phyloP scores from a whole-genome alignment of 2,888 invertebrate genomes.

The Oligia fasciuncula region DNA sequence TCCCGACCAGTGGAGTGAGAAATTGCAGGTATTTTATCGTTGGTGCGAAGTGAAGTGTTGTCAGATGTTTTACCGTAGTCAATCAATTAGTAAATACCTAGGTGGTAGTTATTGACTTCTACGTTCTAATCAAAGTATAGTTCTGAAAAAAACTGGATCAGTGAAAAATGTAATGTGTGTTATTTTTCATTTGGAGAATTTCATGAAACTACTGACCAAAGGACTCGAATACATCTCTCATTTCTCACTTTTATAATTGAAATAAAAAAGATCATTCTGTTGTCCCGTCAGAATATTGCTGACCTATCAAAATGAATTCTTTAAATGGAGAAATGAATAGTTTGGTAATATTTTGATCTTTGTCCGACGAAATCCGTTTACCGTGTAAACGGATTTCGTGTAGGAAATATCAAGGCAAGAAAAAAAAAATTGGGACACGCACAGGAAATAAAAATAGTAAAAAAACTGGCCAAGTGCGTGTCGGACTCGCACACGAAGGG shows the following conservation, averaged over 20 bases:
- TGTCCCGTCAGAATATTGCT: neutral
- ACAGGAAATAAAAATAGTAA: neutral
- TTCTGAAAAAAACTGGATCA: neutral
- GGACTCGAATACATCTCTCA: neutral
- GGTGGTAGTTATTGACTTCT: too few species aligned
- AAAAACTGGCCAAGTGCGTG: neutral
- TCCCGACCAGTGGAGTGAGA: slow-evolving; percentile 14
- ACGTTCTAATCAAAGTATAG: neutral
- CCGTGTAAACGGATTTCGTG: neutral
- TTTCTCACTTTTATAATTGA: neutral
- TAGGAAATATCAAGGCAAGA: neutral
- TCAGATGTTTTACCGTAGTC: neutral
- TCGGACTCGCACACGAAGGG: too few species aligned
- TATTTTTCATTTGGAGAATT: neutral
- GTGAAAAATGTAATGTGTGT: neutral
- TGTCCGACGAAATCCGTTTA: neutral
- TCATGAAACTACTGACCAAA: neutral
- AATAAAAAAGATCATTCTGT: neutral
- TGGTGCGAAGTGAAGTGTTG: neutral
- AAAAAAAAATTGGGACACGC: too few species aligned
- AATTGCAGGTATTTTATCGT: slow-evolving; percentile 23
- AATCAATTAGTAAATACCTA: neutral
- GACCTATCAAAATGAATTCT: too few species aligned
- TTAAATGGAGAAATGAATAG: neutral
- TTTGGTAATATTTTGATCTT: too few species aligned